Percentiles rank a stretch among this genome's conserved stretches.
These are phyloP conservation scores for Pterocles gutturalis DNA, from an alignment of 2,113 vertebrate species.

Conservation along the genomic window DNA sequence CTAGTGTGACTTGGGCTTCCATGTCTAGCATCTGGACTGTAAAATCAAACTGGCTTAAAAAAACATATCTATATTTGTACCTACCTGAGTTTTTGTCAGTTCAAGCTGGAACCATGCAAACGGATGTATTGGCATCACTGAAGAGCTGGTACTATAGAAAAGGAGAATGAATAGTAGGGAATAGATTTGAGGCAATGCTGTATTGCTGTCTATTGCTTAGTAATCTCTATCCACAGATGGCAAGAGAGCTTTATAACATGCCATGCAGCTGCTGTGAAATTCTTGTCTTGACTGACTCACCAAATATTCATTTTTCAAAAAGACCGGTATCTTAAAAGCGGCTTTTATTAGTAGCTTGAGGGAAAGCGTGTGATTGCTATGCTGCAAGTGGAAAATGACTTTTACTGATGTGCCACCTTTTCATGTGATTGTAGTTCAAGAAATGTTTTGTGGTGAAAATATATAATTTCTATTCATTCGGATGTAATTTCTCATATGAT, in stretches of 20 bases:
- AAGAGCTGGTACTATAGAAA: neutral
- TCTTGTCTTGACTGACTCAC: neutral
- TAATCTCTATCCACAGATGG: neutral
- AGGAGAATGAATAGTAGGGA: neutral
- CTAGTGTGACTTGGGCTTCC: neutral
- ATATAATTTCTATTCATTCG: neutral
- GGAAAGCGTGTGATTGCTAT: neutral
- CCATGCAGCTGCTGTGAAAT: neutral
- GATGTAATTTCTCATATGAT: neutral
- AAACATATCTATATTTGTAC: neutral
- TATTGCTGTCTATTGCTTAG: neutral
- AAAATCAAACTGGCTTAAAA: neutral
- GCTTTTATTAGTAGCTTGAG: neutral
- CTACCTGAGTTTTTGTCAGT: neutral
- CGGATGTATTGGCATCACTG: rapidly evolving
- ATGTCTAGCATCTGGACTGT: neutral
- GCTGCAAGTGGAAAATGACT: neutral
- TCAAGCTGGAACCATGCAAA: neutral
- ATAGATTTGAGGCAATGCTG: neutral
- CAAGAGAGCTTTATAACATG: neutral
- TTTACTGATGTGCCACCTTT: neutral
- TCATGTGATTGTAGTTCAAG: neutral
- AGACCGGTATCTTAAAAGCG: neutral
- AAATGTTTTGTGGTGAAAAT: neutral
- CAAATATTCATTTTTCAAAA: neutral